Conservation (phyloP, 2,888 invertebrate genomes). For the Harpagoxenus sublaevis region DNA sequence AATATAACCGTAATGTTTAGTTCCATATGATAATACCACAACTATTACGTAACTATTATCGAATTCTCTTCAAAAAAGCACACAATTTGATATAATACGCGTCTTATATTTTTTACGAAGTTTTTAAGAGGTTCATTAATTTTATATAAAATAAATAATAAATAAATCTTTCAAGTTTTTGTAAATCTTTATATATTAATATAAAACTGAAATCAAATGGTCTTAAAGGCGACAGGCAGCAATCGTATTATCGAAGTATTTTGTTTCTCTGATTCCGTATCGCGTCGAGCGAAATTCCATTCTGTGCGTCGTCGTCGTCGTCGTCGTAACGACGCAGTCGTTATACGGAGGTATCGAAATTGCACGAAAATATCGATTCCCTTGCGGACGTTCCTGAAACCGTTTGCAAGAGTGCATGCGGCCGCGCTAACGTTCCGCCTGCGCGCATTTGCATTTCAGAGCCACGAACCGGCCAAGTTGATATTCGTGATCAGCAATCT, state of each 20-base stretch:
- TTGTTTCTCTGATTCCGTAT: not conserved
- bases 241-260: not conserved
- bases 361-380: slow-evolving; percentile 64
- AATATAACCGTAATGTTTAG: not conserved
- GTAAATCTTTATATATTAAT: not conserved
- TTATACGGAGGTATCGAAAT: slow-evolving; percentile 41
- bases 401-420: slow-evolving; percentile 59
- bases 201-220: not conserved
- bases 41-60: not conserved
- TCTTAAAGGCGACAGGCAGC: not conserved
- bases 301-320: slow-evolving; percentile 17
- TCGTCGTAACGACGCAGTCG: slow-evolving; percentile 21
- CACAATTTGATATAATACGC: not conserved
- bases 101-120: not conserved
- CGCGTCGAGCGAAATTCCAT: slow-evolving; percentile 1
- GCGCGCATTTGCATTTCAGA: slow-evolving; percentile 88
- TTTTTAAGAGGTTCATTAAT: not conserved
- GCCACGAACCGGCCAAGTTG: slow-evolving; percentile 97
- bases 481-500: slow-evolving; percentile 97
- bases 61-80: not conserved
- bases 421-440: slow-evolving; percentile 64
- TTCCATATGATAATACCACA: not conserved
- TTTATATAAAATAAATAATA: not conserved
- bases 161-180: not conserved
- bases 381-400: slow-evolving; percentile 57